Conservation (phyloP, 2,888 invertebrate species). For the Patella depressa region DNA sequence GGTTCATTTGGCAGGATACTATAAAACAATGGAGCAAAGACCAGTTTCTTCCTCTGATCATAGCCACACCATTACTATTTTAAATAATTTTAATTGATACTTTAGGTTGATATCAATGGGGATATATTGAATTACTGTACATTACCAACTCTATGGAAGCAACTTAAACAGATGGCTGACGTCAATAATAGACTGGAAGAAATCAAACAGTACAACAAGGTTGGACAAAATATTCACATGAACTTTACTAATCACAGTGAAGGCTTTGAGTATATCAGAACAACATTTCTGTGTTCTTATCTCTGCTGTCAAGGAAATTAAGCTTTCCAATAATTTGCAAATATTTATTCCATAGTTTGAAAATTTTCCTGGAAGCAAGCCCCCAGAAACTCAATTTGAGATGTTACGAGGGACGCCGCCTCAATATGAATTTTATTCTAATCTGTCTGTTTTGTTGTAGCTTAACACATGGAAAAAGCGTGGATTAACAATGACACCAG, state of each 20-base stretch:
- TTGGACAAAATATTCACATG: constrained; percentile 12
- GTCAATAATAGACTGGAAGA: constrained; percentile 51
- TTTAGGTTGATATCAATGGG: constrained; percentile 39
- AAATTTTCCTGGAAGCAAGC: background rate
- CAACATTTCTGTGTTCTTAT: too few species aligned
- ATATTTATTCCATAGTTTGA: background rate
- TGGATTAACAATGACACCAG: constrained; percentile 76
- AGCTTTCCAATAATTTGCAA: too few species aligned
- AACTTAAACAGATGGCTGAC: constrained; percentile 53
- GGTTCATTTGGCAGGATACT: too few species aligned
- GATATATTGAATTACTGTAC: constrained; percentile 44
- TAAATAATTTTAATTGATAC: background rate
- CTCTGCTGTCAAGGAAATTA: too few species aligned
- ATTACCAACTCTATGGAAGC: constrained; percentile 48
- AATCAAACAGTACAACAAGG: constrained; percentile 46
- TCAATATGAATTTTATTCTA: too few species aligned
- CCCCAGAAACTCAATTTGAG: background rate
- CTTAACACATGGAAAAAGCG: constrained; percentile 85
- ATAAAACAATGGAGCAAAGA: too few species aligned
- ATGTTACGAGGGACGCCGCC: background rate
- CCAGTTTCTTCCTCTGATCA: too few species aligned
- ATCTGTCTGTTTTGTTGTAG: constrained; percentile 59
- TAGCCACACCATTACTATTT: too few species aligned
- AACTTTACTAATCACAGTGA: too few species aligned
- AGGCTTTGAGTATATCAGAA: too few species aligned